phyloP scores from a whole-genome alignment of 2,797 vertebrate species.

The Hydrophis major region DNA sequence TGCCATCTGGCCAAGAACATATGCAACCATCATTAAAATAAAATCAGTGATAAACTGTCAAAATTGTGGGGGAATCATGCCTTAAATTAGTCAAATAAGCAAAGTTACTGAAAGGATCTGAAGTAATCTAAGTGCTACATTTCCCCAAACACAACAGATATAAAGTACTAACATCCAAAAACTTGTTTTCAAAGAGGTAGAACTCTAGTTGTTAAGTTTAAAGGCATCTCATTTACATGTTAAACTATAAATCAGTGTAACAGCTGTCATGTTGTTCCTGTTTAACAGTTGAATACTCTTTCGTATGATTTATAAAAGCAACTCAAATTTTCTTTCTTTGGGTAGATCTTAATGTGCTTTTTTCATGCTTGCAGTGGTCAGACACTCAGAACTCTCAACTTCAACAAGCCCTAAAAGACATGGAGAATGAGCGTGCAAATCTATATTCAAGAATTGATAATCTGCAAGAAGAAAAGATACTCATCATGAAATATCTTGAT shows the following conservation, averaged over 20 bases:
- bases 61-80: background rate
- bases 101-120: background rate
- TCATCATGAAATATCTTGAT: conserved; percentile 66
- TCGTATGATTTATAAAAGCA: background rate
- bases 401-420: conserved; percentile 59
- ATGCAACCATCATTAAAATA: background rate
- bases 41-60: background rate
- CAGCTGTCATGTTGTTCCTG: background rate
- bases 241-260: background rate
- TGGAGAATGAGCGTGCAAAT: conserved; percentile 71
- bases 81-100: background rate
- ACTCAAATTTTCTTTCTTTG: background rate
- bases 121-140: background rate
- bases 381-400: conserved; percentile 68
- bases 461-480: conserved; percentile 75
- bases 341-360: background rate
- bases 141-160: background rate
- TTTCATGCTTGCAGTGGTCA: conserved; percentile 70
- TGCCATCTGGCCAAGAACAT: background rate
- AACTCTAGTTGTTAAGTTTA: background rate
- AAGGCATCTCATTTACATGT: background rate
- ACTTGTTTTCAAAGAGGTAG: background rate
- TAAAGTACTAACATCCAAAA: background rate
- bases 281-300: background rate
- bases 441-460: conserved; percentile 67